Conservation (phyloP, 2,888 invertebrate species). For the Agriotes lineatus region DNA sequence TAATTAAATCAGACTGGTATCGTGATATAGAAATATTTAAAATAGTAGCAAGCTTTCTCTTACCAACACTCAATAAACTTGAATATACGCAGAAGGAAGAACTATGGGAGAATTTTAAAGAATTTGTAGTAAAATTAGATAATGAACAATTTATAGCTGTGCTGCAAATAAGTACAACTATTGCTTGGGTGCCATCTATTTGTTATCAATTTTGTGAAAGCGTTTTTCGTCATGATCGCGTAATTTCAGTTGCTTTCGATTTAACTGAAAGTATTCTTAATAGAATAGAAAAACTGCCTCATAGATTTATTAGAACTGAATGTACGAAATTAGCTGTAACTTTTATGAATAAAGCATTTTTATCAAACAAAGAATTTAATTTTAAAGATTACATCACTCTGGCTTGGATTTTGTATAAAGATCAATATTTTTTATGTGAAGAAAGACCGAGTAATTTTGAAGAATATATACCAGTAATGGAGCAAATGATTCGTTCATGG, state of each 20-base stretch:
- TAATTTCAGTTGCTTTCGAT: not conserved
- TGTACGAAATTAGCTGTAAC: constrained; percentile 45
- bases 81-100: constrained; percentile 46
- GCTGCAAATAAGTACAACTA: constrained; percentile 47
- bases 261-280: constrained; percentile 40
- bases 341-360: constrained; percentile 7
- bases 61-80: constrained; percentile 52
- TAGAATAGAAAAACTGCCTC: constrained; percentile 49
- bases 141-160: constrained; percentile 46
- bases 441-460: not conserved
- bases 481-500: not conserved
- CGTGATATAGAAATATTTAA: constrained; percentile 24
- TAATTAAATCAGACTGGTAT: constrained; percentile 39
- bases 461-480: not conserved
- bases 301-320: constrained; percentile 53
- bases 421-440: not conserved
- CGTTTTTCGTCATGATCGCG: not conserved
- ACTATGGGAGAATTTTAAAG: constrained; percentile 41
- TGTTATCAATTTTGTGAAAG: constrained; percentile 50
- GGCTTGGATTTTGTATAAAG: constrained; percentile 1
- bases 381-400: constrained; percentile 16
- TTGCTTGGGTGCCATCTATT: constrained; percentile 53
- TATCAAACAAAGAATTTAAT: constrained; percentile 7
- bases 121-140: constrained; percentile 45
- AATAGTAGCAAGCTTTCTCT: constrained; percentile 38